Conservation (phyloP, 2,888 invertebrate species). For the Apamea crenata region DNA sequence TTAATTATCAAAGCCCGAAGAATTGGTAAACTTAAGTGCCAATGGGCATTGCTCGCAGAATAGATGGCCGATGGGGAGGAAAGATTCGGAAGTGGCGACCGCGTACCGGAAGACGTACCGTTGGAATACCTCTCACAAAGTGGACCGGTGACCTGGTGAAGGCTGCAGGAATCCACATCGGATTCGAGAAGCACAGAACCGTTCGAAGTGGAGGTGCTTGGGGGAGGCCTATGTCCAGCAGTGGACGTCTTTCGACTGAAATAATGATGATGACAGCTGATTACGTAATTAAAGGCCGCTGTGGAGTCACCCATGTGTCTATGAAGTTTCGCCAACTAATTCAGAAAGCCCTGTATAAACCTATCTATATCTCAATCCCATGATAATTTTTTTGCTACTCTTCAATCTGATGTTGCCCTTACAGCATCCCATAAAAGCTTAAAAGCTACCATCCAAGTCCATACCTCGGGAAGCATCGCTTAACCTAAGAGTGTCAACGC, state of each 20-base stretch:
- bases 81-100: not conserved
- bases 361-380: not conserved
- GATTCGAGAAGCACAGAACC: not conserved
- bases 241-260: not conserved
- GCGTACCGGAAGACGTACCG: not conserved
- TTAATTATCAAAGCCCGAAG: not conserved
- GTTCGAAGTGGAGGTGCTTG: not conserved
- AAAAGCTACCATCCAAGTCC: slow-evolving; percentile 5
- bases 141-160: not conserved
- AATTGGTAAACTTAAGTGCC: not conserved
- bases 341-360: not conserved
- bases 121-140: not conserved
- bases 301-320: no score
- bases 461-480: slow-evolving; percentile 45
- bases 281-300: not conserved
- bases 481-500: slow-evolving; percentile 62
- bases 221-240: not conserved
- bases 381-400: not conserved
- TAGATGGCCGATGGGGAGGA: not conserved
- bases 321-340: not conserved
- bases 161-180: not conserved
- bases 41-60: not conserved
- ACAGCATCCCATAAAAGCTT: not conserved
- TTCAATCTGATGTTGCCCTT: not conserved
- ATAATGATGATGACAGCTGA: not conserved